Evolutionary conservation across 2,888 invertebrate genomes (phyloP), one percentile per base, ranked within the genome.

Genomic region (Caenorhabditis drosophilae): DNA sequence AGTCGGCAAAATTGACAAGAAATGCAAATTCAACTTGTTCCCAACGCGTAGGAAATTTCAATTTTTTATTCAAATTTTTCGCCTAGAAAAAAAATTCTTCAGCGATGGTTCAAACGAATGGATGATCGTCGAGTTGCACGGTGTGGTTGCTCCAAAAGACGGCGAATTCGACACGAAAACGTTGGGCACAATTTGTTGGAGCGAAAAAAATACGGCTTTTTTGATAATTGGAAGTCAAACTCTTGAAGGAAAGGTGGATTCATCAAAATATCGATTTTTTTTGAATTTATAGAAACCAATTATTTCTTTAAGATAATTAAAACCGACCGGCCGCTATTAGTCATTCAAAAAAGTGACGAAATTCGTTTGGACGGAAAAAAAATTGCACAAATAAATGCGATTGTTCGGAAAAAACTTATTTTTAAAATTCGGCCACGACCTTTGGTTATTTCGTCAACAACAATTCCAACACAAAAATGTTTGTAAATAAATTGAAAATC

Each of bases 71-170:
- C 16, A 36, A 36, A n/a, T 4, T n/a, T n/a, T 36, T n/a, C 6
- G 6, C n/a, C 36, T 7, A 12, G n/a, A 15, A 4, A 4, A 36
- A n/a, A 15, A 6, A 40, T 20, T 20, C 20, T 40, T 40, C 40
- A 40, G 40, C 4, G 52, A 62, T 15, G 77, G 76, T 16, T 25
- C 59, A n/a, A 57, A 72, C 23, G 78, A 78, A 67, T 77, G 76
- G 77, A 73, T 77, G 66, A 42, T 67, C 12, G 58, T 78, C 18
- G 78, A 78, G 34, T 22, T 77, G 54, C 77, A 76, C 48, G 78
- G 78, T 11, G 49, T 23, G 0, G 49, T 64, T 55, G 42, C 66
- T 18, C 60, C 60, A 16, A 49, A 57, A 11, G 54, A 60, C 4
- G 57, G 52, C 9, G 31, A 40, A 41, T 53, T 61, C 23, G 57